A percentile compares a stretch with the other conserved stretches of the same genome.
Conservation (phyloP, 2,888 invertebrate species). For the Laspeyria flexula region DNA sequence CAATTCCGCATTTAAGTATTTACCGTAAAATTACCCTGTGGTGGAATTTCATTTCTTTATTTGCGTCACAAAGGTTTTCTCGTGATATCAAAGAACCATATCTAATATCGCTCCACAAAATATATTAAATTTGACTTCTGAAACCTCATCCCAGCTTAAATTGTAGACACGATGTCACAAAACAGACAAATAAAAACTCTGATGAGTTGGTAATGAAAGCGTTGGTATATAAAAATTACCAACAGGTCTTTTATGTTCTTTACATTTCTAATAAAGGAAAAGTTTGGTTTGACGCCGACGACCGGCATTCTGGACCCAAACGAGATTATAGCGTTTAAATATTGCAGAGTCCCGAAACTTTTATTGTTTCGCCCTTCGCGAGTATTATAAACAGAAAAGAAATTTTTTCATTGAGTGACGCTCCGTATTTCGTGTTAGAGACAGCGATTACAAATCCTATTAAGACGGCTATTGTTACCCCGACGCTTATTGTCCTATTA, state of each 20-base stretch:
- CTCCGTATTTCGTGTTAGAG: slow-evolving; percentile 61
- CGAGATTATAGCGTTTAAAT: slow-evolving; percentile 81
- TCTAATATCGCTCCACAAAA: slow-evolving; percentile 57
- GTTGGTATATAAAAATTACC: slow-evolving; percentile 67
- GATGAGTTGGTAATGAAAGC: slow-evolving; percentile 75
- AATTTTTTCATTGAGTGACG: slow-evolving; percentile 76
- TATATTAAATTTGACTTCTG: slow-evolving; percentile 66
- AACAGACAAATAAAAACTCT: slow-evolving; percentile 62
- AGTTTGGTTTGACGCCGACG: slow-evolving; percentile 58
- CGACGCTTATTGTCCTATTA: slow-evolving; percentile 58
- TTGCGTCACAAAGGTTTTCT: slow-evolving; percentile 29
- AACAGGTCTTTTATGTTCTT: slow-evolving; percentile 66
- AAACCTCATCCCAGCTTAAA: slow-evolving; percentile 46
- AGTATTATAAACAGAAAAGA: slow-evolving; percentile 72
- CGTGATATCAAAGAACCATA: slow-evolving; percentile 48
- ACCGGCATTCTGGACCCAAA: slow-evolving; percentile 62
- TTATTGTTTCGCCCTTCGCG: slow-evolving; percentile 74
- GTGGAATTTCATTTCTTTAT: slow-evolving; percentile 49
- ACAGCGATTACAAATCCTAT: slow-evolving; percentile 74
- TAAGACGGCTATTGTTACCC: slow-evolving; percentile 64
- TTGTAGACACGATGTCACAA: slow-evolving; percentile 48
- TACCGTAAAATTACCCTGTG: slow-evolving; percentile 33
- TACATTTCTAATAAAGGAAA: slow-evolving; percentile 74
- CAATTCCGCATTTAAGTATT: slow-evolving; percentile 37
- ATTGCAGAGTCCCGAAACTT: slow-evolving; percentile 74